Evolutionary conservation across 2,113 vertebrate species (phyloP), one percentile per base, ranked within the genome.

Genomic region (Hemiprocne comata): DNA sequence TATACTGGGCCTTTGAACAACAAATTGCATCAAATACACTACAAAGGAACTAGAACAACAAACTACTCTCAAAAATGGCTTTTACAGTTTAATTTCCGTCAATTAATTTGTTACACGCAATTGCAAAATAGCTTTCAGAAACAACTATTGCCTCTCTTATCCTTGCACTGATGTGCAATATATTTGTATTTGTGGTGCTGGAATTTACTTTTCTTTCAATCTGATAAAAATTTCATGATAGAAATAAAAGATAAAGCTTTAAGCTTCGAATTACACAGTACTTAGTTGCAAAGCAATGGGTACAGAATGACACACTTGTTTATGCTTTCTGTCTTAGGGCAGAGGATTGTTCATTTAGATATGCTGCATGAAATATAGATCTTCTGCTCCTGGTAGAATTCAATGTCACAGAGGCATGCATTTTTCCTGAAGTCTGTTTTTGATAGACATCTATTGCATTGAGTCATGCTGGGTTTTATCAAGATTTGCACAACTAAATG

Each of bases 341-440:
- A 90, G 46, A 84, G 65, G 25, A 51, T 86, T 85, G 75, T 77
- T 95, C 80, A 86, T 91, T 91, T 95, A 72, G 87, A 86, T 91
- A 93, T 6, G 16, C 54, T 85, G 46, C 67, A 92, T 66, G 71
- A 94, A 82, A 95, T 88, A 94, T n/a, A 96, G 51, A 89, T 66
- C 76, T 79, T 69, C 70, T 67, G 92, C 74, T 95, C 51, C 71
- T 36, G 65, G 87, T 85, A 87, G 95, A 95, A 93, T 96, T 80
- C 91, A 94, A 85, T 60, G 57, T 60, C 83, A 96, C 84, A 65
- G 84, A 95, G 87, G 89, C 84, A 84, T 88, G 80, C 60, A 89
- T 93, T 96, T 96, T 94, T 96, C 87, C 73, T 91, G 51, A 76
- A 82, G 80, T 75, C 86, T 87, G 46, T 79, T 97, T 92, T 69